Evolutionary conservation across 2,797 vertebrate species (phyloP).

Genomic region (Eupleurogrammus muticus): DNA sequence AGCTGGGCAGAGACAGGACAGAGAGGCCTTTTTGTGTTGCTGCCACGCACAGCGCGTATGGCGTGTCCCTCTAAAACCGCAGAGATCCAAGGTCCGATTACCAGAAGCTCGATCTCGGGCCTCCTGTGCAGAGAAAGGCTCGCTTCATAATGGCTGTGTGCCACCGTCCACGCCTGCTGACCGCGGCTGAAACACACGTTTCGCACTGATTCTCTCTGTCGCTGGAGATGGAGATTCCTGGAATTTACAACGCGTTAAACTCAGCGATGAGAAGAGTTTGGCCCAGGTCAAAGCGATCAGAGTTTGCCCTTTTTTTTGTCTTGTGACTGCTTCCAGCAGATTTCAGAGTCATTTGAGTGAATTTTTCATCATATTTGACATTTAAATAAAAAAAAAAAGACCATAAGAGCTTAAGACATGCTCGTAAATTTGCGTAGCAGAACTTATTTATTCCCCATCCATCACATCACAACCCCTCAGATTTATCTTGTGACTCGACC

Average conservation of each 20-base stretch:
- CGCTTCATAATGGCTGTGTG: background rate
- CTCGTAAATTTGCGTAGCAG: too few relatives aligned
- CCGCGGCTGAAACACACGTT: background rate
- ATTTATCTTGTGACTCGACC: background rate
- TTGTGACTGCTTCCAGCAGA: too few relatives aligned
- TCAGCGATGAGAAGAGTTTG: too few relatives aligned
- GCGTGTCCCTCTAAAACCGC: constrained; percentile 44
- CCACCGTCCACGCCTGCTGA: background rate
- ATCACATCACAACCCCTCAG: background rate
- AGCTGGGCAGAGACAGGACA: constrained; percentile 54
- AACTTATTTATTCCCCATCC: background rate
- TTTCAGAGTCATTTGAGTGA: too few relatives aligned
- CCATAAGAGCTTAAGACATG: too few relatives aligned
- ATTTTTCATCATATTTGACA: too few relatives aligned
- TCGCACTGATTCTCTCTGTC: background rate
- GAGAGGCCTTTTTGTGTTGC: constrained; percentile 69
- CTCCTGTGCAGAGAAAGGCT: constrained; percentile 3
- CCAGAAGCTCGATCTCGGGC: too few relatives aligned
- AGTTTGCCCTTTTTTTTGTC: too few relatives aligned
- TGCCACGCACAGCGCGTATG: too few relatives aligned
- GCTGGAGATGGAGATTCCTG: background rate
- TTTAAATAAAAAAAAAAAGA: background rate
- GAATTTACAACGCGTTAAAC: too few relatives aligned
- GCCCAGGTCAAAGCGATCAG: too few relatives aligned
- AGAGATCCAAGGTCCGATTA: constrained; percentile 39